Evolutionary conservation across 2,888 invertebrate genomes (phyloP).

Genomic region (Torymus aiolomorphi): DNA sequence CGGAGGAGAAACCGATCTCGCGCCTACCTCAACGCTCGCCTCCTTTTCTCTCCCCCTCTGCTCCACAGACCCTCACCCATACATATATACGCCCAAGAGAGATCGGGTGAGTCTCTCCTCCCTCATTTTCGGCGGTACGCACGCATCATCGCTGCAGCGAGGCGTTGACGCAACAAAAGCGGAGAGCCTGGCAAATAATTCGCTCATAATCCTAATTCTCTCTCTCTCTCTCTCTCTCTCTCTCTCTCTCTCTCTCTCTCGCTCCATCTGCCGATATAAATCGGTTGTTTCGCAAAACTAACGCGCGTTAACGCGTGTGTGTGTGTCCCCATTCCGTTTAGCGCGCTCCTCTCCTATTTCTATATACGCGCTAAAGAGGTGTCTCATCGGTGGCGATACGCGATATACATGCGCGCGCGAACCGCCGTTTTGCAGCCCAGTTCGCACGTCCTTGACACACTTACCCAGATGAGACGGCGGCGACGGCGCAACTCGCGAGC

Average conservation of each 20-base stretch:
- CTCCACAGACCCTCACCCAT: neutral
- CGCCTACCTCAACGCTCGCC: neutral
- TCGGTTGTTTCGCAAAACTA: too few relatives aligned
- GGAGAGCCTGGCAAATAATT: neutral
- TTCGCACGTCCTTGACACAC: conserved; percentile 74
- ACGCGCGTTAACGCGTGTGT: too few relatives aligned
- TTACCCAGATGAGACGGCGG: conserved; percentile 71
- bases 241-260: conserved; percentile 4
- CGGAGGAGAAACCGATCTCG: neutral
- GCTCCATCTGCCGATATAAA: neutral
- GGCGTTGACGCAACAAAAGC: neutral
- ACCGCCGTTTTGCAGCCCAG: conserved; percentile 59
- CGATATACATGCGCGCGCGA: conserved; percentile 6
- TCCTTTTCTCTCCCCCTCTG: neutral
- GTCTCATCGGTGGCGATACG: conserved; percentile 38
- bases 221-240: neutral
- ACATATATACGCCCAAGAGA: too few relatives aligned
- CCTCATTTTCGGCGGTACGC: too few relatives aligned
- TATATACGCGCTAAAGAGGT: conserved; percentile 22
- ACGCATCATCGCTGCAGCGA: too few relatives aligned
- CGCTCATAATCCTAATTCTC: conserved; percentile 4
- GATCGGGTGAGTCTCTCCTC: too few relatives aligned
- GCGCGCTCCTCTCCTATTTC: conserved; percentile 31
- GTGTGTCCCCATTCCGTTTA: too few relatives aligned
- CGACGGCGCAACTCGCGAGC: neutral